A percentile compares a stretch with the other conserved stretches of the same genome.
Conservation (phyloP, 2,888 invertebrate genomes). For the Amphimallon solstitiale region DNA sequence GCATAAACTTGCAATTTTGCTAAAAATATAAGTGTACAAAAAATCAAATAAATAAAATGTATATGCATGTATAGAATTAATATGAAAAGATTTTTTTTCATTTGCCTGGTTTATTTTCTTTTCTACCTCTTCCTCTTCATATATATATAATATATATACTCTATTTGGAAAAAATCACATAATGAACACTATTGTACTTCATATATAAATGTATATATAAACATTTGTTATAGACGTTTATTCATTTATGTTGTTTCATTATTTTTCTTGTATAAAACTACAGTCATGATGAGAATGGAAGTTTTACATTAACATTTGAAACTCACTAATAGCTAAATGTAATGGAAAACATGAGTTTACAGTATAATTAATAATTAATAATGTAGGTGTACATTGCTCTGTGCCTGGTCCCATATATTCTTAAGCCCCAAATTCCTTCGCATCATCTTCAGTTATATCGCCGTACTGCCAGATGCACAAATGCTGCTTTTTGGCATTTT, state of each 20-base stretch:
- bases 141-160: neutral
- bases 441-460: constrained; percentile 96
- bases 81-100: constrained; percentile 5
- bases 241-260: constrained; percentile 28
- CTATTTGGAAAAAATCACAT: constrained; percentile 24
- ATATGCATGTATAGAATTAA: neutral
- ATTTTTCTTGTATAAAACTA: constrained; percentile 34
- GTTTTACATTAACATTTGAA: constrained; percentile 35
- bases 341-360: constrained; percentile 40
- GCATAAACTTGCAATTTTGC: constrained; percentile 16
- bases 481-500: constrained; percentile 85
- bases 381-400: constrained; percentile 41
- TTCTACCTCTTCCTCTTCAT: constrained; percentile 17
- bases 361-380: constrained; percentile 29
- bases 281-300: constrained; percentile 30
- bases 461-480: constrained; percentile 97
- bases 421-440: constrained; percentile 72
- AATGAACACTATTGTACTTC: constrained; percentile 32
- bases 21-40: constrained; percentile 21
- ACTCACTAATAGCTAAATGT: constrained; percentile 36
- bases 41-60: constrained; percentile 20
- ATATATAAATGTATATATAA: constrained; percentile 48
- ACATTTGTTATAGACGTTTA: constrained; percentile 44
- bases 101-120: neutral
- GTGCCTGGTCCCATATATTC: constrained; percentile 38